These are phyloP conservation scores for Epinotia brunnichana DNA, from an alignment of 2,888 invertebrate species.

Conservation along the genomic window DNA sequence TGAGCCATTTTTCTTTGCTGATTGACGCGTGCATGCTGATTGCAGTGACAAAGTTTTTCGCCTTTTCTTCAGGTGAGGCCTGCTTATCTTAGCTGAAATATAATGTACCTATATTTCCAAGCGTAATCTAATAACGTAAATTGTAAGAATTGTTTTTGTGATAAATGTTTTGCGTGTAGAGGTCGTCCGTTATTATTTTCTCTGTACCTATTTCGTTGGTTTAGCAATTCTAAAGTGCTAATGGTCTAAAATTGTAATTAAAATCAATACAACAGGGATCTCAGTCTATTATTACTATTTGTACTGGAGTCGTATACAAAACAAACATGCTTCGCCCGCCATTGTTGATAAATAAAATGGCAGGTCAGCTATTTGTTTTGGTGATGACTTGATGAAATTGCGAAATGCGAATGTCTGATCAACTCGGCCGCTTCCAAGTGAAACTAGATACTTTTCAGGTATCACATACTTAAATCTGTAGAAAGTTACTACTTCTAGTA, in stretches of 20 bases:
- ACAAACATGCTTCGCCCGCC: constrained; percentile 33
- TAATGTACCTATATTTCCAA: neutral
- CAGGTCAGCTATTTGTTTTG: constrained; percentile 13
- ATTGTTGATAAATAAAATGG: constrained; percentile 39
- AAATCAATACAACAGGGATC: neutral
- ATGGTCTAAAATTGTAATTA: neutral
- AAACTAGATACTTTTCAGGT: neutral
- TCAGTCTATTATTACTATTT: neutral
- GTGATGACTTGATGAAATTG: neutral
- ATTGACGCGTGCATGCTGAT: neutral
- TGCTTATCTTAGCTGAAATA: neutral
- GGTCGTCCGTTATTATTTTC: too few species aligned
- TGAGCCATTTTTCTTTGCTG: neutral
- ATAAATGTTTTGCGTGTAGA: neutral
- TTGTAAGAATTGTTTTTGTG: constrained; percentile 1
- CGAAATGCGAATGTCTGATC: neutral
- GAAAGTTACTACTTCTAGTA: neutral
- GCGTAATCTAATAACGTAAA: too few species aligned
- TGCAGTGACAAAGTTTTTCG: too few species aligned
- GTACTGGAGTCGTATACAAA: neutral
- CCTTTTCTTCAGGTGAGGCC: neutral
- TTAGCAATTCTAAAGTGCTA: neutral
- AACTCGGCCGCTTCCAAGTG: neutral
- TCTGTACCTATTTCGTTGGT: neutral
- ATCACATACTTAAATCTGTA: neutral